Conservation (phyloP, 2,888 invertebrate species). For the Troilus luridus region DNA sequence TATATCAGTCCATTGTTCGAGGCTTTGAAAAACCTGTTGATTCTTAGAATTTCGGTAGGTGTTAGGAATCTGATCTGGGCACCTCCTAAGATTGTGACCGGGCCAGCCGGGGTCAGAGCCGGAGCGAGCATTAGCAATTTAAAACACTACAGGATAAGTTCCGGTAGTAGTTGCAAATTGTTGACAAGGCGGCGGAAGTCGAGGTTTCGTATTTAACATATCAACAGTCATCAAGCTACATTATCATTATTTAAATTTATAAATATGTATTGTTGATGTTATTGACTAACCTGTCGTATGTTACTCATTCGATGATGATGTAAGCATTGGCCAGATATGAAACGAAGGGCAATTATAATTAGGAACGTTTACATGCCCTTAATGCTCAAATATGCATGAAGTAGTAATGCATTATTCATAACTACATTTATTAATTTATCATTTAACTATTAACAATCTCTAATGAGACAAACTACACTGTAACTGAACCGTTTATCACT, state of each 20-base stretch:
- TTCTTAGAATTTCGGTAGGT: too few relatives aligned
- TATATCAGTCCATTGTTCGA: too few relatives aligned
- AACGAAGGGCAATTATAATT: not conserved
- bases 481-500: constrained; percentile 24
- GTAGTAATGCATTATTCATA: constrained; percentile 27
- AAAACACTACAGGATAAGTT: not conserved
- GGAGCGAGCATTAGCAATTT: constrained; percentile 7
- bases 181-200: constrained; percentile 13
- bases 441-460: constrained; percentile 43
- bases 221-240: constrained; percentile 14
- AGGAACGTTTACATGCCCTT: not conserved
- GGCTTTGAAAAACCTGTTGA: too few relatives aligned
- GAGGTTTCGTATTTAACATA: constrained; percentile 31
- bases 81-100: not conserved
- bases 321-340: not conserved
- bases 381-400: constrained; percentile 39
- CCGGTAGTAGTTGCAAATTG: constrained; percentile 31
- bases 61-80: too few relatives aligned
- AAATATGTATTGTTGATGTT: not conserved
- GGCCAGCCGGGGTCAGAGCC: not conserved
- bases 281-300: not conserved
- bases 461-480: constrained; percentile 38
- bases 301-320: not conserved
- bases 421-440: constrained; percentile 31
- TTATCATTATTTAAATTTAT: not conserved